phyloP scores from a whole-genome alignment of 2,113 vertebrate species.

The Onychorhynchus coronatus region DNA sequence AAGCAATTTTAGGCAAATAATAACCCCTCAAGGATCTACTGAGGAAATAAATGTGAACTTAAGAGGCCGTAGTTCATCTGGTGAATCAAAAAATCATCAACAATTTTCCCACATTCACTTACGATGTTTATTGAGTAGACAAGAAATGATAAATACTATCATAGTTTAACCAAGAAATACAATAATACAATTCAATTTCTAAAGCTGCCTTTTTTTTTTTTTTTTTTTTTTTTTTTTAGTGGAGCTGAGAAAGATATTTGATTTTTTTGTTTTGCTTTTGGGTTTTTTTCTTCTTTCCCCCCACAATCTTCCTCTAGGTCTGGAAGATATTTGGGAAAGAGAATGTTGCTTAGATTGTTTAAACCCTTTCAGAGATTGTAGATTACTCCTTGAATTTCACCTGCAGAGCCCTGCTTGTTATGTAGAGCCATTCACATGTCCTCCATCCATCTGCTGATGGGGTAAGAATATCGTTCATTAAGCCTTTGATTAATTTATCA shows the following conservation, averaged over 20 bases:
- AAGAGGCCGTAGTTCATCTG: background rate
- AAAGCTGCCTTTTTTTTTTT: rapidly evolving
- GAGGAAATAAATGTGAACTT: background rate
- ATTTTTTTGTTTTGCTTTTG: background rate
- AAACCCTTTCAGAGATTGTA: background rate
- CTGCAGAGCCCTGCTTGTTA: background rate
- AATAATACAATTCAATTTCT: background rate
- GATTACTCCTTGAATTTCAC: background rate
- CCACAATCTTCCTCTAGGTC: rapidly evolving
- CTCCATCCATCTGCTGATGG: background rate
- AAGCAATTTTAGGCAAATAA: background rate
- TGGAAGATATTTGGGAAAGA: background rate
- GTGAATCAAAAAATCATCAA: background rate
- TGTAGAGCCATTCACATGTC: background rate
- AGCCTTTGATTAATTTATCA: background rate
- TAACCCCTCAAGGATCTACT: background rate
- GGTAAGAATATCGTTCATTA: background rate
- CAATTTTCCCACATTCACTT: background rate
- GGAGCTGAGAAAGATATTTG: background rate
- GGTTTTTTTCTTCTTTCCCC: background rate
- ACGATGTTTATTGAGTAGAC: background rate
- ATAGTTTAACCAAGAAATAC: background rate
- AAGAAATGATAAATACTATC: background rate
- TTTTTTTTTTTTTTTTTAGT: background rate
- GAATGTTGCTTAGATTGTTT: background rate